These are phyloP conservation scores for Hyperoplus lanceolatus DNA, from an alignment of 2,797 vertebrate genomes.

Conservation along the genomic window DNA sequence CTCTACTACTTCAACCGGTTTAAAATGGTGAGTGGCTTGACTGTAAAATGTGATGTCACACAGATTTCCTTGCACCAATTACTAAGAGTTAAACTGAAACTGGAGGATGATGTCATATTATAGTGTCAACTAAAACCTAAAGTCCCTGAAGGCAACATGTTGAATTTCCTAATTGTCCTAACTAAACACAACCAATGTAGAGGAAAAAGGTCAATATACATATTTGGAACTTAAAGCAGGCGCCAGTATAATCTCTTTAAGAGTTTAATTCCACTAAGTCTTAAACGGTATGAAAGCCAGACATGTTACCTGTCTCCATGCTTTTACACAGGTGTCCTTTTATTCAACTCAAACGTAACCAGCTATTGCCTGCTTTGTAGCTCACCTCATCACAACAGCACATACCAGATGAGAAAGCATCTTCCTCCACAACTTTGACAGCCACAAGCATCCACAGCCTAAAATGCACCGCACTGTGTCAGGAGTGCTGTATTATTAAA, in stretches of 20 bases:
- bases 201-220: slow-evolving; percentile 9
- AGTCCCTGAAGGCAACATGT: background rate
- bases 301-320: background rate
- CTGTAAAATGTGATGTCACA: background rate
- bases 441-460: slow-evolving; percentile 14
- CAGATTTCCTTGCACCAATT: background rate
- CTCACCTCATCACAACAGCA: slow-evolving; percentile 19
- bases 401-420: slow-evolving; percentile 9
- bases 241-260: slow-evolving; percentile 5
- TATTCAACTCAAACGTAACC: slow-evolving; percentile 23
- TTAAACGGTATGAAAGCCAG: slow-evolving; percentile 1
- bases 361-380: slow-evolving; percentile 10
- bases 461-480: background rate
- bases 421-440: background rate
- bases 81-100: background rate
- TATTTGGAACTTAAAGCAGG: slow-evolving; percentile 10
- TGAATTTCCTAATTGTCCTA: no score
- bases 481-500: background rate
- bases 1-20: background rate
- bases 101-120: background rate
- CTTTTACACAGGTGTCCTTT: slow-evolving; percentile 16
- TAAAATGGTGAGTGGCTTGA: background rate
- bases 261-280: background rate
- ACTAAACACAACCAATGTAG: background rate
- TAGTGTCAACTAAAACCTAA: background rate